phyloP scores from a whole-genome alignment of 1,140 invertebrate genomes.

The Drosophila virilis region DNA sequence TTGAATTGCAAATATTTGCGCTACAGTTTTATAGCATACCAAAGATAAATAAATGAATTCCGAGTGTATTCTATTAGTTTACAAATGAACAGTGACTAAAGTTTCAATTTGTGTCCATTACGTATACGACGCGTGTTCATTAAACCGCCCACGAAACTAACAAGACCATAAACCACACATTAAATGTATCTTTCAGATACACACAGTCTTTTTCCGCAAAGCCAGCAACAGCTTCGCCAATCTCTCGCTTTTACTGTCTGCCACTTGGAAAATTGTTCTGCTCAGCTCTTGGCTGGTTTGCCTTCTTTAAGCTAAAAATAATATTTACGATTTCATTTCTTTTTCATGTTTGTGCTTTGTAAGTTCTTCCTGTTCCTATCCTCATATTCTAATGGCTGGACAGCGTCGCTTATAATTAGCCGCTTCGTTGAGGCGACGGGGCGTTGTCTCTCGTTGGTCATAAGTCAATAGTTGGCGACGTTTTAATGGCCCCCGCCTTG shows the following conservation, averaged over 20 bases:
- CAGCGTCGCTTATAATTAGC: slow-evolving; percentile 57
- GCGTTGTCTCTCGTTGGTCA: slow-evolving; percentile 50
- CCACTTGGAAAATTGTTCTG: slow-evolving; percentile 16
- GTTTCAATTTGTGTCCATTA: slow-evolving; percentile 68
- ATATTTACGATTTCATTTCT: slow-evolving; percentile 69
- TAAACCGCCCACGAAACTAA: slow-evolving; percentile 19
- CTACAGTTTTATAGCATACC: slow-evolving; percentile 58
- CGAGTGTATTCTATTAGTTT: slow-evolving; percentile 68
- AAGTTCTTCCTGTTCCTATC: slow-evolving; percentile 33
- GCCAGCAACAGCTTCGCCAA: neutral
- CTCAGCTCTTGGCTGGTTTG: slow-evolving; percentile 5
- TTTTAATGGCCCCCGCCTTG: slow-evolving; percentile 62
- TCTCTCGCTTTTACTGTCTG: neutral
- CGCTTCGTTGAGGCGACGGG: slow-evolving; percentile 32
- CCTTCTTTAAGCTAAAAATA: slow-evolving; percentile 63
- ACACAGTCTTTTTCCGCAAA: slow-evolving; percentile 1
- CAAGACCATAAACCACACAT: slow-evolving; percentile 37
- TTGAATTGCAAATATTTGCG: slow-evolving; percentile 79
- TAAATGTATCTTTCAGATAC: slow-evolving; percentile 23
- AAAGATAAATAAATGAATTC: slow-evolving; percentile 64
- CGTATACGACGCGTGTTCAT: slow-evolving; percentile 46
- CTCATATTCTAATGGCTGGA: slow-evolving; percentile 28
- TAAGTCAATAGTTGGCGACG: slow-evolving; percentile 79
- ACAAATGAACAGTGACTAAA: slow-evolving; percentile 56
- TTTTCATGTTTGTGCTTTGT: slow-evolving; percentile 54